Percentiles rank a stretch among this genome's conserved stretches.
Conservation (phyloP, 2,888 invertebrate species). For the Drosophila prostipennis region DNA sequence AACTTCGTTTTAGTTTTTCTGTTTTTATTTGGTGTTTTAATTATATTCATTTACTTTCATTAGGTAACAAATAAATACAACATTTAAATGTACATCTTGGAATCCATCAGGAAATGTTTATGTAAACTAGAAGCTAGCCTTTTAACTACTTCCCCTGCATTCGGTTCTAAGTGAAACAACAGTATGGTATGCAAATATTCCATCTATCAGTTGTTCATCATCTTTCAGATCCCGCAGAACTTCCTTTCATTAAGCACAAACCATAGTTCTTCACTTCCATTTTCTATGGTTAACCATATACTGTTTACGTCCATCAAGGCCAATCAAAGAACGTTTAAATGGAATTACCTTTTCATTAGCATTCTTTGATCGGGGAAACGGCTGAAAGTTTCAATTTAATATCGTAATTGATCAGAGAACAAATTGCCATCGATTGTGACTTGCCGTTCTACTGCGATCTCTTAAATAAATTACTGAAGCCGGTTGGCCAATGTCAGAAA, state of each 20-base stretch:
- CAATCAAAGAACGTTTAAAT: conserved; percentile 54
- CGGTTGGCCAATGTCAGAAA: conserved; percentile 49
- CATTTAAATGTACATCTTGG: not conserved
- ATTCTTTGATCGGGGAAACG: conserved; percentile 20
- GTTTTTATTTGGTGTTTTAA: too few species aligned
- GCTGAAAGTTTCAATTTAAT: conserved; percentile 36
- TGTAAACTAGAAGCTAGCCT: not conserved
- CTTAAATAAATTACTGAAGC: conserved; percentile 51
- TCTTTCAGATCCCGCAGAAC: conserved; percentile 5
- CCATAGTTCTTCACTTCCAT: conserved; percentile 46
- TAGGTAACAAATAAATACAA: not conserved
- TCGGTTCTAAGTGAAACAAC: not conserved
- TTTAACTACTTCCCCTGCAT: not conserved
- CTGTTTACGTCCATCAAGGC: conserved; percentile 47
- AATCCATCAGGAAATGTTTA: not conserved
- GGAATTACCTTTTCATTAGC: conserved; percentile 47
- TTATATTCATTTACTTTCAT: not conserved
- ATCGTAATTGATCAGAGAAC: conserved; percentile 50
- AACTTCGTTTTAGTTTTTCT: not conserved
- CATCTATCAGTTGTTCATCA: not conserved
- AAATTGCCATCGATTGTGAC: conserved; percentile 44
- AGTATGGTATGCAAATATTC: conserved; percentile 1
- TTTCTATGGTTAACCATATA: conserved; percentile 52
- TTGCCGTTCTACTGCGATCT: conserved; percentile 48
- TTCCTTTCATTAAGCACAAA: conserved; percentile 55